Evolutionary conservation across 1,140 invertebrate species (phyloP), one percentile per base, ranked within the genome.

Genomic region (Caenorhabditis remanei): DNA sequence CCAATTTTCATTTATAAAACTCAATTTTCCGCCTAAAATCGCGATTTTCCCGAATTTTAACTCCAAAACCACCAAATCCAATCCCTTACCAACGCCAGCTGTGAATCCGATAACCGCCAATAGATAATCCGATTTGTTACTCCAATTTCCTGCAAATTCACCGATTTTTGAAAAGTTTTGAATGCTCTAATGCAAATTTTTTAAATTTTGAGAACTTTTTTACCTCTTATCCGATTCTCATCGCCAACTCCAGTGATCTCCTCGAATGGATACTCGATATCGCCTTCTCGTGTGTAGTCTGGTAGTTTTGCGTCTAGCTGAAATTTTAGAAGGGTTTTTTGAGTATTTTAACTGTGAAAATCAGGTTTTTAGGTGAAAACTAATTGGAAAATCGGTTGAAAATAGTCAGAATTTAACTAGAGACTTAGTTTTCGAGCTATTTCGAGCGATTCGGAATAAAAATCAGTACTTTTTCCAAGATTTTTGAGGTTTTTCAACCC

Each of bases 91-190:
- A 14, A 93, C 85, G n/a, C 93, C 93, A 79, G 93, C 91, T 56
- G 92, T 93, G 83, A 93, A 93, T 2, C 93, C 93, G 55, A 93
- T 90, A 63, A 92, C 91, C 11, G 93, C 89, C 53, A 93, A 71
- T 24, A 93, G 82, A 87, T 92, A 93, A 88, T 93, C 93, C 24
- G 91, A 87, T 75, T 91, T 91, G 11, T 90, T 90, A 32, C 90
- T 90, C 93, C 93, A 93, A 67, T 92, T 93, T 46, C 93, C 92
- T 40, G 92, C 71, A 32, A 91, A 89, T n/a, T 89, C 61, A 16
- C 41, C 14, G 6, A 24, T 56, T 41, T 48, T 56, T 8, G 14
- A 24, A 4, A 79, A 1, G 4, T 21, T 61, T 41, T 32, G 32
- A 32, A 32, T 32, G n/a, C n/a, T n/a, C n/a, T n/a, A 2, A 2